Evolutionary conservation across 2,113 vertebrate species (phyloP).

Genomic region (Bubo bubo): DNA sequence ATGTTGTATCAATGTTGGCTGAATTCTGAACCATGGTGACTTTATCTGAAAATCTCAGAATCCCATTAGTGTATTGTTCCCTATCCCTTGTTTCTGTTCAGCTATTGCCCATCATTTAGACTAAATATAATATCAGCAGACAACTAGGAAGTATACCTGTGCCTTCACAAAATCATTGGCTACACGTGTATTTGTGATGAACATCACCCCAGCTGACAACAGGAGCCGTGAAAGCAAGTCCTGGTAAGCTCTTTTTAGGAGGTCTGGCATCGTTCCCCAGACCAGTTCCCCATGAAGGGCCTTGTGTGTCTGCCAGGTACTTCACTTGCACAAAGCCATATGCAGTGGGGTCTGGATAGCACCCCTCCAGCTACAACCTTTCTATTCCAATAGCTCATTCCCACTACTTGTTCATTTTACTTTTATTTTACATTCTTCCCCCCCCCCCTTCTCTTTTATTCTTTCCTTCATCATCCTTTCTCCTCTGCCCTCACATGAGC

Average conservation of each 20-base stretch:
- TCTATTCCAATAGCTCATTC: background rate
- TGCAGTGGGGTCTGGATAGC: background rate
- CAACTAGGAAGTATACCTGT: background rate
- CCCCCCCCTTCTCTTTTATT: background rate
- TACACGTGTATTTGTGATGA: background rate
- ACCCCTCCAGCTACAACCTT: background rate
- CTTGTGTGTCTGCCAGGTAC: background rate
- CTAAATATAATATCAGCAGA: background rate
- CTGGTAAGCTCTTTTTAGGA: background rate
- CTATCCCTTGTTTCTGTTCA: background rate
- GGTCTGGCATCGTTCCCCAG: background rate
- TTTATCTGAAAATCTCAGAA: background rate
- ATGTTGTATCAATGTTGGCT: background rate
- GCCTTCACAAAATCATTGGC: background rate
- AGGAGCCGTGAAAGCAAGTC: background rate
- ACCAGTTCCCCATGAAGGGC: background rate
- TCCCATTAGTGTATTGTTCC: background rate
- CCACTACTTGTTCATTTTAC: background rate
- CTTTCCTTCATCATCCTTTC: background rate
- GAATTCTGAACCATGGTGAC: background rate
- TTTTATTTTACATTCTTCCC: background rate
- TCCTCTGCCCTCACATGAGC: background rate
- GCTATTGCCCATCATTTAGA: background rate
- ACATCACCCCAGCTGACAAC: background rate
- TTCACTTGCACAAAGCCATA: background rate